Conservation (phyloP, 2,888 invertebrate species). For the Mantis religiosa region DNA sequence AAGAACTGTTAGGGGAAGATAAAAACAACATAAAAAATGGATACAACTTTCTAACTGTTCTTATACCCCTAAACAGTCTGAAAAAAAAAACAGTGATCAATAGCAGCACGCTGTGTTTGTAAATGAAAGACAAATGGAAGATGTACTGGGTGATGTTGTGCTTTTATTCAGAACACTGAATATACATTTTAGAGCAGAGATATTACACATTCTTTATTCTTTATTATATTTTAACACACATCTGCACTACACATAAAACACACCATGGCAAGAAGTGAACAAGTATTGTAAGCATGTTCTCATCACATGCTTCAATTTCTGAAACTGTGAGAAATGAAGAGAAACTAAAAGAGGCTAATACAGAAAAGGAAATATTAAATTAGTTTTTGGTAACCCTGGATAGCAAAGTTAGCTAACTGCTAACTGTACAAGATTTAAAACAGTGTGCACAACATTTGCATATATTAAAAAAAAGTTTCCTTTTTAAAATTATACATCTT, state of each 20-base stretch:
- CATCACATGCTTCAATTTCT: not conserved
- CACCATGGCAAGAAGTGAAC: not conserved
- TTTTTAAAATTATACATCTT: not conserved
- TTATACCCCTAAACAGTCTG: no score
- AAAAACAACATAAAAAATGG: no score
- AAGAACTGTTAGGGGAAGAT: no score
- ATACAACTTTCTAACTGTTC: no score
- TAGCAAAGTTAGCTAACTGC: not conserved
- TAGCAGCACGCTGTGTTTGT: no score
- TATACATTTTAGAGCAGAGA: not conserved
- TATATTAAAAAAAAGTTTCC: not conserved
- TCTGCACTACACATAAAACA: not conserved
- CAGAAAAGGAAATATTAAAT: not conserved
- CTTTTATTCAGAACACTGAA: no score
- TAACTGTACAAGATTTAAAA: not conserved
- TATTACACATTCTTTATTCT: not conserved
- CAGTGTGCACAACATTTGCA: not conserved
- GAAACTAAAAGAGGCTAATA: not conserved
- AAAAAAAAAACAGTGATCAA: no score
- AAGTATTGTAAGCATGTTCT: not conserved
- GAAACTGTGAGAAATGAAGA: not conserved
- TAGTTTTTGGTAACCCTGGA: not conserved
- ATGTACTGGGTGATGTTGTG: no score
- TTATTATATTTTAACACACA: not conserved
- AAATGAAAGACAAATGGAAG: no score